These are phyloP conservation scores for Phasianus colchicus DNA, from an alignment of 2,113 vertebrate genomes.

Conservation along the genomic window DNA sequence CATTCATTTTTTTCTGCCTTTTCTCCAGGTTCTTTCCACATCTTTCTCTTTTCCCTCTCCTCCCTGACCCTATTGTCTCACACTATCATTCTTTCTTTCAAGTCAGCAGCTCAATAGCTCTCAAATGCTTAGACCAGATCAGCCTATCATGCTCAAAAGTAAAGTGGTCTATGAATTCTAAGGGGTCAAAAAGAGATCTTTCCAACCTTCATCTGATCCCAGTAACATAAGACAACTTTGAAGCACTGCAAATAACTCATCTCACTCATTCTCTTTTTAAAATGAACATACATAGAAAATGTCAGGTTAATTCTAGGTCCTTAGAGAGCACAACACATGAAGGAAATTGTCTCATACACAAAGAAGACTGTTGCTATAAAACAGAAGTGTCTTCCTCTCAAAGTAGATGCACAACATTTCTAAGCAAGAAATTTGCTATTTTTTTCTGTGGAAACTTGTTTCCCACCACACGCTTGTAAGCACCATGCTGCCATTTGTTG, in stretches of 20 bases:
- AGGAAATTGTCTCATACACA: not conserved
- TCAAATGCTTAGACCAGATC: not conserved
- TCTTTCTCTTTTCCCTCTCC: not conserved
- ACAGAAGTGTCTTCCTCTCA: not conserved
- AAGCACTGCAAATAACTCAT: not conserved
- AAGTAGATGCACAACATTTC: not conserved
- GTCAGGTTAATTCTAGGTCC: not conserved
- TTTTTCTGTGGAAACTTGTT: not conserved
- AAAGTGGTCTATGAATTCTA: not conserved
- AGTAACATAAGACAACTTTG: not conserved
- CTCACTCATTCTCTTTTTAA: not conserved
- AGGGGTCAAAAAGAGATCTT: not conserved
- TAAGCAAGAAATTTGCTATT: not conserved
- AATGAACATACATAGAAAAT: not conserved
- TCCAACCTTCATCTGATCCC: not conserved
- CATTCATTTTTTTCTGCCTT: not conserved
- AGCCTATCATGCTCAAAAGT: not conserved
- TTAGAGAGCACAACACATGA: not conserved
- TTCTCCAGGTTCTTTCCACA: not conserved
- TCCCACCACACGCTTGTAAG: not conserved
- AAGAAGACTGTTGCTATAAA: not conserved
- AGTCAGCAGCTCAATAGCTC: not conserved
- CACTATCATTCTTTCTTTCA: not conserved
- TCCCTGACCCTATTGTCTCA: not conserved
- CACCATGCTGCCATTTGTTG: accelerated